phyloP scores from a whole-genome alignment of 1,140 invertebrate genomes.

The Cataglyphis hispanica region DNA sequence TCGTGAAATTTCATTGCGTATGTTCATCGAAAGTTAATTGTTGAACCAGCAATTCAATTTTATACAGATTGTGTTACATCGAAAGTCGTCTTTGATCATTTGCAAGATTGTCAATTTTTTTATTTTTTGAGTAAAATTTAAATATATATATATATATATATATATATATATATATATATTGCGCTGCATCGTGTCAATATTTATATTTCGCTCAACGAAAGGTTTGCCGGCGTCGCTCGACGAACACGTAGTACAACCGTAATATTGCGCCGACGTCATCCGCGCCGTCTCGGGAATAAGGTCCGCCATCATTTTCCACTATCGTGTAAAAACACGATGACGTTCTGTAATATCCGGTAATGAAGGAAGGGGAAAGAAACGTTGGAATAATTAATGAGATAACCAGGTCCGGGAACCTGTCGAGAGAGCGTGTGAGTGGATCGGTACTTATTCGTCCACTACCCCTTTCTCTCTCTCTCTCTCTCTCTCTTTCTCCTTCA shows the following conservation, averaged over 20 bases:
- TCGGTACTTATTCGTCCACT: conserved; percentile 5
- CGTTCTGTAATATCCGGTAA: conserved; percentile 28
- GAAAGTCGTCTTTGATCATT: conserved; percentile 22
- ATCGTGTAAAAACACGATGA: conserved; percentile 48
- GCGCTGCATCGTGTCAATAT: not conserved
- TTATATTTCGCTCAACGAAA: conserved; percentile 20
- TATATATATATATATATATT: no score
- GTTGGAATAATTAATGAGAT: conserved; percentile 51
- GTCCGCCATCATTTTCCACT: conserved; percentile 2
- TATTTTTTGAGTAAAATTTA: not conserved
- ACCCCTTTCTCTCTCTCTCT: not conserved
- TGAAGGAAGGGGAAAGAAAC: conserved; percentile 42
- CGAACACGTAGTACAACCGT: conserved; percentile 33
- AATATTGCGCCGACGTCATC: conserved; percentile 41
- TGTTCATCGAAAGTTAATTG: conserved; percentile 28
- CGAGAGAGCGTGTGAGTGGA: conserved; percentile 4
- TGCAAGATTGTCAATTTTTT: conserved; percentile 37
- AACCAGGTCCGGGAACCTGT: not conserved
- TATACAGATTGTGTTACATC: not conserved
- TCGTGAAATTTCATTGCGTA: conserved; percentile 3
- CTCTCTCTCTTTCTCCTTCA: not conserved
- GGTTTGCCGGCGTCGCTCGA: not conserved
- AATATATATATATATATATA: not conserved
- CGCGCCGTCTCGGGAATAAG: not conserved
- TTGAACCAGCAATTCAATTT: not conserved